A percentile compares a stretch with the other conserved stretches of the same genome.
Conservation (phyloP, 2,797 vertebrate genomes). For the Oreonectes daqikongensis region DNA sequence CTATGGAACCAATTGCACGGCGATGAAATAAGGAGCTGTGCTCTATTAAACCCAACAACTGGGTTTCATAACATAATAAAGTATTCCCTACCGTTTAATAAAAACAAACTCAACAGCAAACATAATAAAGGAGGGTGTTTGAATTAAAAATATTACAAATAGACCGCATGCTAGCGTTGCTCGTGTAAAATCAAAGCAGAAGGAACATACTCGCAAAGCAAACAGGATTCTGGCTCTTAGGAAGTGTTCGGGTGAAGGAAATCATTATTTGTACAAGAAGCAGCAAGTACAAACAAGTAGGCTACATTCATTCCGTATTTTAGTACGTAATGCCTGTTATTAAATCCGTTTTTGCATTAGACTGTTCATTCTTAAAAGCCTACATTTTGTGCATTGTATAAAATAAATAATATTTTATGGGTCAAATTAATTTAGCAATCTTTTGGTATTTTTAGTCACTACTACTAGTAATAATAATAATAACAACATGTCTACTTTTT, state of each 20-base stretch:
- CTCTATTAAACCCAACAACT: not conserved
- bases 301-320: not conserved
- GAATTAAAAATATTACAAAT: not conserved
- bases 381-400: no score
- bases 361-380: no score
- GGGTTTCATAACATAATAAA: not conserved
- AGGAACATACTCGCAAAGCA: no score
- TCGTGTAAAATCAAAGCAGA: not conserved
- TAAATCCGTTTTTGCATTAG: no score
- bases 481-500: no score
- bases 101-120: not conserved
- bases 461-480: no score
- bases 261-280: constrained; percentile 22
- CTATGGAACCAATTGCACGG: constrained; percentile 61
- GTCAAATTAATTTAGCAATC: no score
- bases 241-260: constrained; percentile 5
- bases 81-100: not conserved
- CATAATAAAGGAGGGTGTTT: not conserved
- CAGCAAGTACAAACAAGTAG: not conserved
- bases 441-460: no score
- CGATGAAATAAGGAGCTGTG: constrained; percentile 61
- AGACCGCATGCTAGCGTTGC: not conserved
- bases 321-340: not conserved
- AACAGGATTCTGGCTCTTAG: constrained; percentile 11
- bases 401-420: no score